Evolutionary conservation across 2,113 vertebrate species (phyloP), one percentile per base, ranked within the genome.

Genomic region (Urocitellus parryii): DNA sequence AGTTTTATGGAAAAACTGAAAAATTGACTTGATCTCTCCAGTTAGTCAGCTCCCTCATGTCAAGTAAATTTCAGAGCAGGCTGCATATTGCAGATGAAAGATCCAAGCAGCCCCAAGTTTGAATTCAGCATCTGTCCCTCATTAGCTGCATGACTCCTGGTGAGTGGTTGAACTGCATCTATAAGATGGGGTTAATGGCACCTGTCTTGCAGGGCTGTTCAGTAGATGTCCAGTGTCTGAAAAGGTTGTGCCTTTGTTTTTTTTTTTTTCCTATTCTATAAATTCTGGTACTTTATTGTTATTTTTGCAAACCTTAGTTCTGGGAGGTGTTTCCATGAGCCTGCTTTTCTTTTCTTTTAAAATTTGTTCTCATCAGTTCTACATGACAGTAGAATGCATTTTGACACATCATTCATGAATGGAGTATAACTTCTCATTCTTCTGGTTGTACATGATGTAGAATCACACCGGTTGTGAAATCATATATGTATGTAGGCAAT

Each of bases 161-260:
- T 25, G 14, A 20, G 86, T 56, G 61, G 29, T 73, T 70, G 51
- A 58, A 20, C 58, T 53, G 61, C 29, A 34, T 78, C 37, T 82
- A 13, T 79, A 72, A 87, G 18, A 74, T 56, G 65, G 39, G 22
- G 25, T 2, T 58, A 29, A 17, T 77, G 20, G 1, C 27, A 29
- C 76, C 32, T n/a, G 20, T 24, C 20, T 74, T 39, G 34, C 22
- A 78, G 63, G 48, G 29, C 34, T 74, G n/a, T 68, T 82, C 53
- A 89, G 63, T 89, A 96, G 91, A 34, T 77, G 53, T 61, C 39
- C 65, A 74, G 2, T 78, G 53, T 89, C 48, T 42, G 79, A 82
- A 88, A 82, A 68, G 17, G 22, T n/a, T 88, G 72, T 83, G 25
- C 42, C 42, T 88, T 92, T 74, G 16, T 24, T 32, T 56, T 92